A percentile compares a stretch with the other conserved stretches of the same genome.
Evolutionary conservation across 2,113 vertebrate species (phyloP).

Genomic region (Semicossyphus pulcher): DNA sequence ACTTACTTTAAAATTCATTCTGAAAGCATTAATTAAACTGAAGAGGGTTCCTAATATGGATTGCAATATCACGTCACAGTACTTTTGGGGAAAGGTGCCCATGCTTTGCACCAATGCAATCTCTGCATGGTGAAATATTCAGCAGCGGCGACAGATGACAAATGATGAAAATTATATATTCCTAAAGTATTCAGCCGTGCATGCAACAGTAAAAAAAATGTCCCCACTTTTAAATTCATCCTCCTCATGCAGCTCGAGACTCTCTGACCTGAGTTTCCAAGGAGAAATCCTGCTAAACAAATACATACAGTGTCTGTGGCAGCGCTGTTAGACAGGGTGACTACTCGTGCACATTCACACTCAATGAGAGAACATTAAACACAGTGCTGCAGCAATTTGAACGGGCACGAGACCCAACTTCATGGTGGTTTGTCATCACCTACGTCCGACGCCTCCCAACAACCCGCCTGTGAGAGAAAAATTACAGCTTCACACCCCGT

Average conservation of each 20-base stretch:
- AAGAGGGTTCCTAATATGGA: no score
- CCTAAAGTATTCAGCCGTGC: slow-evolving; percentile 35
- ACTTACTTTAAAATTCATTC: no score
- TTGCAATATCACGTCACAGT: background rate
- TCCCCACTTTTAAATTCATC: slow-evolving; percentile 48
- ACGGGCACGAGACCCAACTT: slow-evolving; percentile 49
- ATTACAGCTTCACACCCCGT: slow-evolving; percentile 40
- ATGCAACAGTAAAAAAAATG: slow-evolving; percentile 32
- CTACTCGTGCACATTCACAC: slow-evolving; percentile 51
- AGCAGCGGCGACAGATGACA: slow-evolving; percentile 23
- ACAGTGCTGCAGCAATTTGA: slow-evolving; percentile 20
- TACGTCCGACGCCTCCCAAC: slow-evolving; percentile 31
- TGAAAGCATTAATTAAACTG: no score
- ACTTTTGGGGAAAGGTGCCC: background rate
- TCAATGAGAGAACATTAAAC: slow-evolving; percentile 57
- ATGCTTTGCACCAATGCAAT: slow-evolving; percentile 1
- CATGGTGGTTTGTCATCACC: slow-evolving; percentile 71
- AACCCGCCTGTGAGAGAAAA: slow-evolving; percentile 24
- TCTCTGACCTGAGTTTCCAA: slow-evolving; percentile 58
- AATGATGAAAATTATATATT: background rate
- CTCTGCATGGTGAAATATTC: slow-evolving; percentile 18
- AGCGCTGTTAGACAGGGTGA: slow-evolving; percentile 41
- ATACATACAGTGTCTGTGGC: slow-evolving; percentile 42
- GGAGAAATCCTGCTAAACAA: slow-evolving; percentile 64
- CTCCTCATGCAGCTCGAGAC: slow-evolving; percentile 38